Evolutionary conservation across 2,797 vertebrate species (phyloP).

Genomic region (Hapalemur alaotrensis): DNA sequence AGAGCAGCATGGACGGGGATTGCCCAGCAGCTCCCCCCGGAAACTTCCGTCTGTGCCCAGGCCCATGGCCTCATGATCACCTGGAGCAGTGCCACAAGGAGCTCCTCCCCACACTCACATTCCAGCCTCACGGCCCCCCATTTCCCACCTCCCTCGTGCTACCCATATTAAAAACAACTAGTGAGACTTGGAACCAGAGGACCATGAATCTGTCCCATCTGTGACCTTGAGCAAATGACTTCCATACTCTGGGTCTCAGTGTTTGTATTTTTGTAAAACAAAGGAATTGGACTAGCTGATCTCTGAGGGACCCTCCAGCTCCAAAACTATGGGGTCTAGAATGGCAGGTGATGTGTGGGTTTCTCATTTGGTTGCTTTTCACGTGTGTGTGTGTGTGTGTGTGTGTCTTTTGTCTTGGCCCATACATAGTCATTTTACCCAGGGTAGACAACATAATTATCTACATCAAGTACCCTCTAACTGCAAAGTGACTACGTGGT

Average conservation of each 20-base stretch:
- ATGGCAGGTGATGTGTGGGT: accelerated
- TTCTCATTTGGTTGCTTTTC: neutral
- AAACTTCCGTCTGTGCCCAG: neutral
- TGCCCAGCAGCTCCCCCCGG: neutral
- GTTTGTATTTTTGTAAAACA: neutral
- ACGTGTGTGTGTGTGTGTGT: neutral
- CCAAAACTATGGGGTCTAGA: neutral
- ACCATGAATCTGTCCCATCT: neutral
- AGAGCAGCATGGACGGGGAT: neutral
- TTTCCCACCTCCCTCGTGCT: neutral
- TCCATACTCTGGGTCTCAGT: neutral
- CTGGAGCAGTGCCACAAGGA: neutral
- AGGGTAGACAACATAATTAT: neutral
- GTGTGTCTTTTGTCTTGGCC: neutral
- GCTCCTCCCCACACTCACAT: too few species aligned
- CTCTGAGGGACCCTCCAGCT: neutral
- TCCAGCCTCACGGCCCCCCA: neutral
- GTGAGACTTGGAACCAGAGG: neutral
- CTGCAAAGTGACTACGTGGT: neutral
- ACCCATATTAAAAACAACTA: neutral
- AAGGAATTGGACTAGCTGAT: neutral
- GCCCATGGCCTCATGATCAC: too few species aligned
- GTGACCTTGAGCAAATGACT: neutral
- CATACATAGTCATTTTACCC: neutral
- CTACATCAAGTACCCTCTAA: neutral